Evolutionary conservation across 2,113 vertebrate species (phyloP).

Genomic region (Zosterops pallidus): DNA sequence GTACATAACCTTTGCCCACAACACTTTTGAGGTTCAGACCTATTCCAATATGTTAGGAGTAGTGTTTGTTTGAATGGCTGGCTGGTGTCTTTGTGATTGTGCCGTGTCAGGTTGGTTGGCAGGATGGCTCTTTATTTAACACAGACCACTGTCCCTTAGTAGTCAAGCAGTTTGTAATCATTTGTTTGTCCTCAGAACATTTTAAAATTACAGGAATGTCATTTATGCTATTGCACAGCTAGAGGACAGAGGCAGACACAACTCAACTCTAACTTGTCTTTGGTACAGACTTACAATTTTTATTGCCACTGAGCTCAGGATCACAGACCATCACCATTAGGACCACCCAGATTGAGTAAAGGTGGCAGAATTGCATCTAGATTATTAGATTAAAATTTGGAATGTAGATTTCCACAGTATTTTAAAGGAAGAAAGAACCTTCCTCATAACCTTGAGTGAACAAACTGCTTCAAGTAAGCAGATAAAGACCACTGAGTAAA

Average conservation of each 20-base stretch:
- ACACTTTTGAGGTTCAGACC: background rate
- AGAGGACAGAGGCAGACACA: background rate
- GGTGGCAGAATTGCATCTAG: background rate
- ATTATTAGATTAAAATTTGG: background rate
- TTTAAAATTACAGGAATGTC: background rate
- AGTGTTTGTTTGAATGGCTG: background rate
- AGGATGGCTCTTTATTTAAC: background rate
- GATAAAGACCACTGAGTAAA: background rate
- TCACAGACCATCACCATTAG: background rate
- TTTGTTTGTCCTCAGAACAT: background rate
- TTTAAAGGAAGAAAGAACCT: background rate
- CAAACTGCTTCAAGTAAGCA: background rate
- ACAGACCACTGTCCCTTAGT: background rate
- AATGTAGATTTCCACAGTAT: background rate
- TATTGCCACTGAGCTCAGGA: background rate
- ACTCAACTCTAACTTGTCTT: background rate
- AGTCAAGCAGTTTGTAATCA: background rate
- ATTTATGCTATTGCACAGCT: background rate
- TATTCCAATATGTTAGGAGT: background rate
- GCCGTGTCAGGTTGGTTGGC: background rate
- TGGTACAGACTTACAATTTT: background rate
- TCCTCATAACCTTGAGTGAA: background rate
- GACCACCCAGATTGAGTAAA: background rate
- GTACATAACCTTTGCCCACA: constrained; percentile 7
- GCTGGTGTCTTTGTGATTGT: background rate